Conservation (phyloP, 2,113 vertebrate species). For the Notarius quadriscutis region DNA sequence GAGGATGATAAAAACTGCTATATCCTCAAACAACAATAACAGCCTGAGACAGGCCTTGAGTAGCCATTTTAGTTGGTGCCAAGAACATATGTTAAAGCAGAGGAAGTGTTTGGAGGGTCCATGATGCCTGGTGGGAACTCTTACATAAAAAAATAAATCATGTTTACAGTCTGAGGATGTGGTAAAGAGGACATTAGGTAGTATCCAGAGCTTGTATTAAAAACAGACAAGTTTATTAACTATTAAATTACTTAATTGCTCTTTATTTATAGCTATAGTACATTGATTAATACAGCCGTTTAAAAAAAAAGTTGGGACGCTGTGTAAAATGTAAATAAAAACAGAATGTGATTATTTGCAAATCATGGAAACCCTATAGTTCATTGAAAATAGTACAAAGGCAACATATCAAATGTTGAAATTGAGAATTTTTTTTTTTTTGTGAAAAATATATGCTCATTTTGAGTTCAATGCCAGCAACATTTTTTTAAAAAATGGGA, state of each 20-base stretch:
- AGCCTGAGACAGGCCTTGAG: conserved; percentile 30
- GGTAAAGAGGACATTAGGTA: not conserved
- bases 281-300: not conserved
- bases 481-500: too few species aligned
- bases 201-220: not conserved
- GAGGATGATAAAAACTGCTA: not conserved
- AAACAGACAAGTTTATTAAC: not conserved
- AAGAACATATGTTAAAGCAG: conserved; percentile 16
- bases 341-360: too few species aligned
- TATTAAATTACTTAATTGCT: not conserved
- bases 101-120: not conserved
- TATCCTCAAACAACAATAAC: conserved; percentile 12
- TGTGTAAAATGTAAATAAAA: too few species aligned
- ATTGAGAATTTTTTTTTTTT: too few species aligned
- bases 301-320: too few species aligned
- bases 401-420: too few species aligned
- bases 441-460: too few species aligned
- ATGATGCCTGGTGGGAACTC: not conserved
- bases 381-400: too few species aligned
- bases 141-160: not conserved
- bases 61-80: conserved; percentile 2
- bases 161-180: not conserved
- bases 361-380: too few species aligned
- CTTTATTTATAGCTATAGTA: not conserved
- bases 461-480: too few species aligned